Evolutionary conservation across 2,797 vertebrate species (phyloP).

Genomic region (Nothura maculosa): DNA sequence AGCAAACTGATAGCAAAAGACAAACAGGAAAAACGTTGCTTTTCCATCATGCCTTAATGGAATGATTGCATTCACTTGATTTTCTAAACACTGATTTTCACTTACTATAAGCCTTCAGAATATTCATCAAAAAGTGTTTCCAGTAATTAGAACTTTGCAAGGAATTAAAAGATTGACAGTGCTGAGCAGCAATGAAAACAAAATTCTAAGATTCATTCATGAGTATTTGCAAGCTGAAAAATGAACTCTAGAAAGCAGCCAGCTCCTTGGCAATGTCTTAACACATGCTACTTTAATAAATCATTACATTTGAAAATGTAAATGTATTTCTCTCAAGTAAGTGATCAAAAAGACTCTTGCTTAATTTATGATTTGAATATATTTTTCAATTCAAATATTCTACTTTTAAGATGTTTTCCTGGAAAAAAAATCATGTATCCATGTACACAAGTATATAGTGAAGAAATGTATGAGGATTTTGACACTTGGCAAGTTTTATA

Average conservation of each 20-base stretch:
- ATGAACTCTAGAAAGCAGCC: background rate
- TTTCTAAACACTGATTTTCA: slow-evolving; percentile 71
- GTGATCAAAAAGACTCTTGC: slow-evolving; percentile 65
- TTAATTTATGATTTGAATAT: slow-evolving; percentile 73
- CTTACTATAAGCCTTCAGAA: slow-evolving; percentile 42
- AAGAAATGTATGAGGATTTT: slow-evolving; percentile 31
- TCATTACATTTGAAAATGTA: slow-evolving; percentile 72
- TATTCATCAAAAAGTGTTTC: slow-evolving; percentile 59
- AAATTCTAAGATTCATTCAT: slow-evolving; percentile 34
- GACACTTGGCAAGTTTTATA: slow-evolving; percentile 4
- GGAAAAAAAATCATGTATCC: slow-evolving; percentile 49
- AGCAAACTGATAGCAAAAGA: slow-evolving; percentile 50
- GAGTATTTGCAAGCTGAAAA: slow-evolving; percentile 35
- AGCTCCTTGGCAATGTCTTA: slow-evolving; percentile 55
- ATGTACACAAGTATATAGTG: slow-evolving; percentile 24
- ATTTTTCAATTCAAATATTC: slow-evolving; percentile 64
- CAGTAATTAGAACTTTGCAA: slow-evolving; percentile 64
- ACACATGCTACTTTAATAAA: slow-evolving; percentile 67
- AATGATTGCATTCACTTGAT: slow-evolving; percentile 31
- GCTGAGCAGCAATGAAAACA: slow-evolving; percentile 44
- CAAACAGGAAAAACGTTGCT: slow-evolving; percentile 38
- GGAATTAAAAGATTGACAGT: slow-evolving; percentile 61
- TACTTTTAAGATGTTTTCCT: slow-evolving; percentile 60
- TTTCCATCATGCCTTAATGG: slow-evolving; percentile 8
- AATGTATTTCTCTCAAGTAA: slow-evolving; percentile 68